Percentiles rank a stretch among this genome's conserved stretches.
These are phyloP conservation scores for Hetaerina titia DNA, from an alignment of 2,888 invertebrate genomes.

Conservation along the genomic window DNA sequence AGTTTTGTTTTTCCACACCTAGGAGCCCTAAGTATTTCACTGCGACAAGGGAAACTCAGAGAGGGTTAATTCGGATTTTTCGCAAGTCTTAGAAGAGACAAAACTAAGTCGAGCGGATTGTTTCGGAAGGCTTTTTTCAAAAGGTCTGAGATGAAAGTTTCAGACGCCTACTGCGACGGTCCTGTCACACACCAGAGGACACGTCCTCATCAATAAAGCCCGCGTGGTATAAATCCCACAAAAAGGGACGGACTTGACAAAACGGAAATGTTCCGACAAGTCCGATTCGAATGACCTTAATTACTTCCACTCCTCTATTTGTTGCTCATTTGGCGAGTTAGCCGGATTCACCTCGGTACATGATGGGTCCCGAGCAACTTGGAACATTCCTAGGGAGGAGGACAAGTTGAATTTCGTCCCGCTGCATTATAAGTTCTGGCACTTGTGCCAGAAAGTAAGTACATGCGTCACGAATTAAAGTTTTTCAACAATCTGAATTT, in stretches of 20 bases:
- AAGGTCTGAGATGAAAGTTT: background rate
- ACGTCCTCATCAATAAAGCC: background rate
- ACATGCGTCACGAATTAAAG: no score
- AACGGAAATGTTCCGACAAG: background rate
- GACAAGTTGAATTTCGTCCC: background rate
- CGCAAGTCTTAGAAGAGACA: background rate
- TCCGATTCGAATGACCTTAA: background rate
- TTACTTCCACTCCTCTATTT: background rate
- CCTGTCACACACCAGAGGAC: background rate
- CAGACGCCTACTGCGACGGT: background rate
- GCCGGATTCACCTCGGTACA: background rate
- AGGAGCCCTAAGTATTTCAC: background rate
- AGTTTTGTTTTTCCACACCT: no score
- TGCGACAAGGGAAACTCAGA: background rate
- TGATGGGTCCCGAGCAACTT: background rate
- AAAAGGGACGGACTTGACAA: background rate
- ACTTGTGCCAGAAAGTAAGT: no score
- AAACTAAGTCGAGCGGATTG: background rate
- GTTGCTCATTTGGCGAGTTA: background rate
- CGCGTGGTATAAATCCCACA: background rate
- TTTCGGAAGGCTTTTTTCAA: background rate
- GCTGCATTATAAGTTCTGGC: background rate
- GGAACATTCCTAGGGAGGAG: background rate
- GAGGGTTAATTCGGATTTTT: background rate
- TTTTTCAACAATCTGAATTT: no score